Percentiles rank a stretch among this genome's conserved stretches.
These are phyloP conservation scores for Drosophila subobscura DNA, from an alignment of 1,140 invertebrate genomes.

Conservation along the genomic window DNA sequence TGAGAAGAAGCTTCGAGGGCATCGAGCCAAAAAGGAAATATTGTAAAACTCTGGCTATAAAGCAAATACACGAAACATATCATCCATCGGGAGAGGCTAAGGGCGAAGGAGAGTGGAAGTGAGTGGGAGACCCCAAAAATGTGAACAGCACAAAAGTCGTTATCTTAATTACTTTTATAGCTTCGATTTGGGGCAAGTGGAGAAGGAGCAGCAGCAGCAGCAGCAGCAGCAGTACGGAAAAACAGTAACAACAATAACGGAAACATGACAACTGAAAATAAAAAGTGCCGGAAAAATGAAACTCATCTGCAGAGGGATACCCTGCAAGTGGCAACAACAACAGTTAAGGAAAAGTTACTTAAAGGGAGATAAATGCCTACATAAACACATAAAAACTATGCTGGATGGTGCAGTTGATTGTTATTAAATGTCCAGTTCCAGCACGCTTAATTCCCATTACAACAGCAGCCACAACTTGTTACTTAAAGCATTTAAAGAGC, in stretches of 20 bases:
- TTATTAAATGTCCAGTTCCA: background rate
- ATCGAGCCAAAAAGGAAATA: slow-evolving; percentile 63
- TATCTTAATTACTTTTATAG: slow-evolving; percentile 82
- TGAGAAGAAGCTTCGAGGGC: slow-evolving; percentile 20
- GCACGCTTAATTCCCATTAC: background rate
- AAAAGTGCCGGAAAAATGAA: slow-evolving; percentile 4
- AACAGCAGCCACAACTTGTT: background rate
- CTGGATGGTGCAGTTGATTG: too few relatives aligned
- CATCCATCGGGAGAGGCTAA: slow-evolving; percentile 20
- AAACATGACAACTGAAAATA: slow-evolving; percentile 32
- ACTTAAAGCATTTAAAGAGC: slow-evolving; percentile 1
- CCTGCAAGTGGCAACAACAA: background rate
- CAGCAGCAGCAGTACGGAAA: background rate
- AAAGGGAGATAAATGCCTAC: too few relatives aligned
- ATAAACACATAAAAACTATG: too few relatives aligned
- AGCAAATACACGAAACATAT: slow-evolving; percentile 76
- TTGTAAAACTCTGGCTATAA: slow-evolving; percentile 79
- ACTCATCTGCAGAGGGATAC: background rate
- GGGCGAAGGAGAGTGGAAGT: background rate
- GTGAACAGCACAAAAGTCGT: slow-evolving; percentile 72
- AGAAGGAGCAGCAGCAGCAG: slow-evolving; percentile 5
- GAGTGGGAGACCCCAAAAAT: slow-evolving; percentile 25
- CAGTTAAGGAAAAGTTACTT: background rate
- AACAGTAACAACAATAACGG: slow-evolving; percentile 9
- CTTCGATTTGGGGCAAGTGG: slow-evolving; percentile 66